Base-by-base conservation (phyloP, 2,888 invertebrate genomes). In the Cheilosia pagana region DNA sequence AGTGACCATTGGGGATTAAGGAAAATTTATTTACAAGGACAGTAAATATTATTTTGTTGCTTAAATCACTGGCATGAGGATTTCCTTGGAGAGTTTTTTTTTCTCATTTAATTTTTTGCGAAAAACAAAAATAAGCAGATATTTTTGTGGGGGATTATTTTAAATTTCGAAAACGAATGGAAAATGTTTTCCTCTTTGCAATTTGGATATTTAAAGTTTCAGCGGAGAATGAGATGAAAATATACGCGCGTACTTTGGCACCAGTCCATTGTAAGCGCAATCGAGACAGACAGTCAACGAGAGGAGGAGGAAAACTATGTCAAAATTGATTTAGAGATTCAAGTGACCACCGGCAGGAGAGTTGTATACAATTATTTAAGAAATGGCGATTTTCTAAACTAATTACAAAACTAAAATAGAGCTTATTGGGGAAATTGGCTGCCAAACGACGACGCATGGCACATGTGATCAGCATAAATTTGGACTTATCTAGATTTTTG, bases 271-370 rank as follows among this genome's bases (percentile, higher is more conserved):
- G 35, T 12, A 35, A 12, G 12, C 35, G 35, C 35, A 35, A 35
- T 35, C 12, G 35, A 12, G 35, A 35, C 28, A 35, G 35, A 12
- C 35, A 35, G 35, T 12, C 3, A 35, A 35, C 12, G 35, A 35
- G 35, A 35, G 12, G 10, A 35, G 12, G 35, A 35, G 12, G 10
- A 35, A 12, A 35, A 35, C 35, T 35, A 16, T 45, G 43, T 45
- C 52, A 70, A 55, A 55, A 35, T 19, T 55, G 62, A 70, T 77
- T 74, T 59, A 63, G 57, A 62, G 2, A 79, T 74, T 55, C 63
- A 63, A 68, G 19, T 60, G 28, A 28, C 28, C 28, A 6, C 28
- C 28, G 28, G 8, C 28, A 8, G 28, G 2, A 28, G 28, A 8
- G 28, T 2, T 8, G 71, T 31, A 10, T 21, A 31, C 19, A 48